These are phyloP conservation scores for Plectropomus leopardus DNA, from an alignment of 2,113 vertebrate species.

Conservation along the genomic window DNA sequence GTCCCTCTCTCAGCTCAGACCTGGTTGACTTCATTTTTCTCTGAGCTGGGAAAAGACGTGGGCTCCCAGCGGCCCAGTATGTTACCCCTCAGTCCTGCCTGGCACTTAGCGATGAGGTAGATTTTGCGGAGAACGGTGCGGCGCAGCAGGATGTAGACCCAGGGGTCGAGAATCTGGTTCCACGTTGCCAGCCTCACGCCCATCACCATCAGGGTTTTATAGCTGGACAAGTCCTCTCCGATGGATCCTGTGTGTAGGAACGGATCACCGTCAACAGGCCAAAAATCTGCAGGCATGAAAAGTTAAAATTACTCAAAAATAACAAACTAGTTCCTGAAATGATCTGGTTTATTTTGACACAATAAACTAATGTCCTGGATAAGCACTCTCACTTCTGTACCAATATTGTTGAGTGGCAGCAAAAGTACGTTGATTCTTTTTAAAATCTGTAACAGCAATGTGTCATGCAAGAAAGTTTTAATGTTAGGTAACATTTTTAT, in stretches of 20 bases:
- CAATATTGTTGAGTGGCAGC: too few species aligned
- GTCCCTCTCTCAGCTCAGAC: constrained; percentile 65
- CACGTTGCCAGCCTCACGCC: constrained; percentile 90
- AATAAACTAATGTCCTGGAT: background rate
- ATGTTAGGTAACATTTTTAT: too few species aligned
- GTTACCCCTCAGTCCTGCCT: constrained; percentile 72
- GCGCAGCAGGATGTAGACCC: constrained; percentile 93
- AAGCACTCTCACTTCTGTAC: background rate
- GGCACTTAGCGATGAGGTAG: constrained; percentile 84
- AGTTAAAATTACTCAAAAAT: background rate
- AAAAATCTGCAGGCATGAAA: constrained; percentile 74
- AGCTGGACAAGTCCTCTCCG: constrained; percentile 62
- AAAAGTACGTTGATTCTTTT: too few species aligned
- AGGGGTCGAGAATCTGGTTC: constrained; percentile 95
- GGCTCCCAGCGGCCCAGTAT: constrained; percentile 85
- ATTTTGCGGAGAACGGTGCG: constrained; percentile 89
- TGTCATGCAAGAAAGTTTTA: too few species aligned
- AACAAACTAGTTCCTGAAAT: background rate
- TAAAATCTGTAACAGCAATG: too few species aligned
- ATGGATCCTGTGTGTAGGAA: constrained; percentile 70
- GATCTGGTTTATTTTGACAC: background rate
- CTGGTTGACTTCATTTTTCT: constrained; percentile 83
- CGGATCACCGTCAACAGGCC: constrained; percentile 77
- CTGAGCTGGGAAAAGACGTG: constrained; percentile 86
- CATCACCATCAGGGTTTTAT: constrained; percentile 84